phyloP scores from a whole-genome alignment of 2,888 invertebrate genomes.

The Chrysopilus asiliformis region DNA sequence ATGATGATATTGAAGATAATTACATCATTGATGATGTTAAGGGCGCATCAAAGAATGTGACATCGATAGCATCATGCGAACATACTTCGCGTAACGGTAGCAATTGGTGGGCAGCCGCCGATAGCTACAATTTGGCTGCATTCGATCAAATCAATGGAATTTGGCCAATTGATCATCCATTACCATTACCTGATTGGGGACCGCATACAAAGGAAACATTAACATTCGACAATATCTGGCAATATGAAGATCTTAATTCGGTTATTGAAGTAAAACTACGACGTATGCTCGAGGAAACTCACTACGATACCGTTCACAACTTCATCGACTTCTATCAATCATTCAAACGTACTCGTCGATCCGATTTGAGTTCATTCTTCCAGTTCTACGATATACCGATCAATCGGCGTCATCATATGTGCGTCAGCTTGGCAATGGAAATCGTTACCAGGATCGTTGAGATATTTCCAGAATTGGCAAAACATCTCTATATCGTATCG shows the following conservation, averaged over 20 bases:
- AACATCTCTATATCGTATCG: constrained; percentile 60
- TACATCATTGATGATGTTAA: constrained; percentile 13
- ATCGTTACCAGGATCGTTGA: constrained; percentile 54
- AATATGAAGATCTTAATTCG: constrained; percentile 68
- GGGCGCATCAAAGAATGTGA: constrained; percentile 21
- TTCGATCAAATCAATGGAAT: constrained; percentile 39
- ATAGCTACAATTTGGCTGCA: constrained; percentile 34
- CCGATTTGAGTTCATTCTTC: constrained; percentile 56
- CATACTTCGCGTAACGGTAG: constrained; percentile 3
- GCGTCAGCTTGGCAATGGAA: constrained; percentile 78
- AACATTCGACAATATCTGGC: constrained; percentile 35
- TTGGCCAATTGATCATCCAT: constrained; percentile 55
- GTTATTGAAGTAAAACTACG: constrained; percentile 68
- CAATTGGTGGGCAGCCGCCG: constrained; percentile 26
- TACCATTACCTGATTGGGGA: constrained; percentile 67
- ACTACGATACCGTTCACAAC: constrained; percentile 82
- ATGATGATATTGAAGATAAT: constrained; percentile 12
- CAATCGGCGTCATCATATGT: constrained; percentile 66
- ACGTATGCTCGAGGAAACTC: constrained; percentile 65
- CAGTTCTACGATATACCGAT: constrained; percentile 66
- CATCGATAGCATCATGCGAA: constrained; percentile 23
- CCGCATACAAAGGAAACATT: constrained; percentile 37
- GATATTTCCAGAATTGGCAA: constrained; percentile 52
- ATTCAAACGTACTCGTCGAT: constrained; percentile 48
- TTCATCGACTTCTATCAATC: constrained; percentile 55